Conservation (phyloP, 2,113 vertebrate species). For the Hemichromis elongatus region DNA sequence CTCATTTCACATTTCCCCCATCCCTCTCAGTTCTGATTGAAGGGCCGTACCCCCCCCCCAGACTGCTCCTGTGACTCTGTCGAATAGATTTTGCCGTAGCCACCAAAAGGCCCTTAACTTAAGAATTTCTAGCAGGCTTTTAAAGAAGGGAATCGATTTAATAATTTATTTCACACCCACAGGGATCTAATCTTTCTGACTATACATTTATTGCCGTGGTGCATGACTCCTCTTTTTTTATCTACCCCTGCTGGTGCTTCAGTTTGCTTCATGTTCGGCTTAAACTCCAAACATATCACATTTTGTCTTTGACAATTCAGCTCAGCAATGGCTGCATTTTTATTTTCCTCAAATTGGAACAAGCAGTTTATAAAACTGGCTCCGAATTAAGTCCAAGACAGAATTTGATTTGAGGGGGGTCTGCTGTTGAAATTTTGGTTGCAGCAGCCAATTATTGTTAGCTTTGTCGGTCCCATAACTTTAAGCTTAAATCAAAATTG, state of each 20-base stretch:
- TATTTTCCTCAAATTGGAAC: not conserved
- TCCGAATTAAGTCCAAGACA: not conserved
- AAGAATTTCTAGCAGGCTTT: slow-evolving; percentile 1
- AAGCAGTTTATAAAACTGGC: not conserved
- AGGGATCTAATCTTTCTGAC: not conserved
- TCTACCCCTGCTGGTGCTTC: not conserved
- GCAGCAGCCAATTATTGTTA: not conserved
- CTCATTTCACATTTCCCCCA: not conserved
- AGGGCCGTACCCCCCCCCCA: slow-evolving; percentile 23
- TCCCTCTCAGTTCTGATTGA: slow-evolving; percentile 26
- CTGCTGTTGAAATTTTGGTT: not conserved
- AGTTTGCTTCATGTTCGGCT: not conserved
- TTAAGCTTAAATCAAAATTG: not conserved
- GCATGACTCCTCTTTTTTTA: not conserved
- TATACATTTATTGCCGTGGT: not conserved
- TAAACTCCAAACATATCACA: not conserved
- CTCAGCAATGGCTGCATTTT: not conserved
- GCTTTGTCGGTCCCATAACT: not conserved
- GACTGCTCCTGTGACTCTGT: not conserved
- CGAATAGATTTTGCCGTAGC: not conserved
- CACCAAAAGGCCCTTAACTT: not conserved
- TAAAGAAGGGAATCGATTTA: not conserved
- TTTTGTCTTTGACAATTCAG: not conserved
- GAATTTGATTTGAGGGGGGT: not conserved
- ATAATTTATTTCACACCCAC: slow-evolving; percentile 3